Evolutionary conservation across 1,140 invertebrate species (phyloP), one percentile per base, ranked within the genome.

Genomic region (Diabrotica undecimpunctata): DNA sequence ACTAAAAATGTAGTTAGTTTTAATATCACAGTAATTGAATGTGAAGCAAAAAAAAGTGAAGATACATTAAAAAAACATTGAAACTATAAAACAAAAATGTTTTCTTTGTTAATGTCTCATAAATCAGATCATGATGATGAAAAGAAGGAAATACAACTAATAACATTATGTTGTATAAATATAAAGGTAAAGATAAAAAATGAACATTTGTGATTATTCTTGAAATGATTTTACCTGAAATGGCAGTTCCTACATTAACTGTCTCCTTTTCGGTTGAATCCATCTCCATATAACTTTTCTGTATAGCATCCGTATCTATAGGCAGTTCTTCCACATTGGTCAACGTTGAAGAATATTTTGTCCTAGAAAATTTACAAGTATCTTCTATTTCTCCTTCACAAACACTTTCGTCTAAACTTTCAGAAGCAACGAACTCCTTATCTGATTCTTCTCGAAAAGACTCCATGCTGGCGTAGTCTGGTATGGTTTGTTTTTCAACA

Each of bases 401-500:
- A 46, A 10, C 4, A 25, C 25, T 41, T n/a, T 65, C 64, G 13
- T 61, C 13, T 13, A 25, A 25, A 25, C 4, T 25, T 25, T n/a
- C 59, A n/a, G 36, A 13, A 50, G 13, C 6, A 38, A 14, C 9
- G 13, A 11, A 10, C 9, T 53, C 61, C 37, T 53, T 7, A 14
- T 56, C 59, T 39, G 35, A 39, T 13, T 61, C 61, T 12, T 73
- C 63, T 25, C 64, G 39, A 11, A 77, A 77, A 62, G 41, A 68
- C 12, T 75, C 69, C 75, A 77, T 75, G 14, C 73, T 70, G 0
- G 69, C 72, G 52, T 75, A 75, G 66, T 77, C 72, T 14, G 69
- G 71, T 25, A 68, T 66, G 2, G 61, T 13, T 64, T 78, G 77
- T 52, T 71, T 72, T 65, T 78, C 77, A 36, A 76, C 52, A 64